Percentiles rank a stretch among this genome's conserved stretches.
Conservation (phyloP, 1,140 invertebrate genomes). For the Drosophila oshimai region DNA sequence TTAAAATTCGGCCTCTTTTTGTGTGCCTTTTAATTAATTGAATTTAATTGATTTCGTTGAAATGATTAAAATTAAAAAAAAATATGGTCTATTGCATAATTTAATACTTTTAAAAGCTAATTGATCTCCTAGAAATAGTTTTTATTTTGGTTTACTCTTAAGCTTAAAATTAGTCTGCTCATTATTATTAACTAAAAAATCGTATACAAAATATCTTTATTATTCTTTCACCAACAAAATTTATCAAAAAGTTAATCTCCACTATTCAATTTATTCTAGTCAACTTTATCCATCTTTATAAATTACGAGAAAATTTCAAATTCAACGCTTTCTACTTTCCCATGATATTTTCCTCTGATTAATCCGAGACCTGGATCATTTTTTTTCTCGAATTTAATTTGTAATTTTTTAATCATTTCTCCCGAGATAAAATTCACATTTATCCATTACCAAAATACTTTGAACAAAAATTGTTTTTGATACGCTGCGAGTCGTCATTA, state of each 20-base stretch:
- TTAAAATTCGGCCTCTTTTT: constrained; percentile 22
- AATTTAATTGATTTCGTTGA: background rate
- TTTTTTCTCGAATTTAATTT: constrained; percentile 11
- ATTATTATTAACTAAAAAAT: too few relatives aligned
- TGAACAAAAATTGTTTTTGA: constrained; percentile 37
- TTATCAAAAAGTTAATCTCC: background rate
- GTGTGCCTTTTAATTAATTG: background rate
- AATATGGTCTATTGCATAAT: too few relatives aligned
- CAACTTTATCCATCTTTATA: background rate
- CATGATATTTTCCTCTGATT: constrained; percentile 9
- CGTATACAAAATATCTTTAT: too few relatives aligned
- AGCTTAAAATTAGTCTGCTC: too few relatives aligned
- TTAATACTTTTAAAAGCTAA: background rate
- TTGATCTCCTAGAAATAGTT: too few relatives aligned
- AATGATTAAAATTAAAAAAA: background rate
- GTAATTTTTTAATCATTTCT: constrained; percentile 42
- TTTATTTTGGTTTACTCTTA: too few relatives aligned
- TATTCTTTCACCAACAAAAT: too few relatives aligned
- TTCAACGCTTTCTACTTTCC: constrained; percentile 39
- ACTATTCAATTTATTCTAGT: background rate
- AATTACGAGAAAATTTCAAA: background rate
- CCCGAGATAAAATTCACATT: constrained; percentile 34
- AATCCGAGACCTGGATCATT: constrained; percentile 1
- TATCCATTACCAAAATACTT: constrained; percentile 37
- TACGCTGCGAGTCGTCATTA: constrained; percentile 15